A percentile compares a stretch with the other conserved stretches of the same genome.
Evolutionary conservation across 1,140 invertebrate genomes (phyloP).

Genomic region (Tetramorium parvispinum): DNA sequence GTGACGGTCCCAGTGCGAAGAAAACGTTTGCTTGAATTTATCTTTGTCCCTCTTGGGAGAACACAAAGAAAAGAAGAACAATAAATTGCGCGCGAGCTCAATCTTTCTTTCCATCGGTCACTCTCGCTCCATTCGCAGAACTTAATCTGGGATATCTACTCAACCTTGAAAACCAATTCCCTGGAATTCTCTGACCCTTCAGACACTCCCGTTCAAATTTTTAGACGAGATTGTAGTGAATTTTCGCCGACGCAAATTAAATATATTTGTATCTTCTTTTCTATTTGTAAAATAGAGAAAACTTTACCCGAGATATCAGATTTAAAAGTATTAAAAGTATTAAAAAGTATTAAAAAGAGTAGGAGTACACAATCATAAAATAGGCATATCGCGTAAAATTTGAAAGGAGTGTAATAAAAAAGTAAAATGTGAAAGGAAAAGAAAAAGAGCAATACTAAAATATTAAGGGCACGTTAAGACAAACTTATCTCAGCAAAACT

Average conservation of each 20-base stretch:
- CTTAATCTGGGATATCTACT: background rate
- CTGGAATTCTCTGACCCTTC: background rate
- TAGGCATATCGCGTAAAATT: background rate
- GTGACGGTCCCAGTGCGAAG: background rate
- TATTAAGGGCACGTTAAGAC: background rate
- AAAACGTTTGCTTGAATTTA: background rate
- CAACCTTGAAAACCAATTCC: background rate
- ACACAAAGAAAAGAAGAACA: background rate
- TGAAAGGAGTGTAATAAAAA: background rate
- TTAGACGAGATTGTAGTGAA: background rate
- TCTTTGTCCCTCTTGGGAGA: background rate
- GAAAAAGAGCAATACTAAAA: background rate
- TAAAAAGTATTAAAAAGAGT: background rate
- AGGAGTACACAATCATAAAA: background rate
- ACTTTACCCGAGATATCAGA: background rate
- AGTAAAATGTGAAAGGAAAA: background rate
- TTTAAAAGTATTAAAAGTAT: background rate
- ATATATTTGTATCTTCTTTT: background rate
- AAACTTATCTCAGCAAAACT: background rate
- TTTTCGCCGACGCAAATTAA: background rate
- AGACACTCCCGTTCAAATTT: background rate
- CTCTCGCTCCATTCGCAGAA: background rate
- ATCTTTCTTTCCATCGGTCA: background rate
- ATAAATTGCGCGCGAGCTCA: background rate
- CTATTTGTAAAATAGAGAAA: background rate